phyloP scores from a whole-genome alignment of 2,797 vertebrate genomes.

The Danio choprae region DNA sequence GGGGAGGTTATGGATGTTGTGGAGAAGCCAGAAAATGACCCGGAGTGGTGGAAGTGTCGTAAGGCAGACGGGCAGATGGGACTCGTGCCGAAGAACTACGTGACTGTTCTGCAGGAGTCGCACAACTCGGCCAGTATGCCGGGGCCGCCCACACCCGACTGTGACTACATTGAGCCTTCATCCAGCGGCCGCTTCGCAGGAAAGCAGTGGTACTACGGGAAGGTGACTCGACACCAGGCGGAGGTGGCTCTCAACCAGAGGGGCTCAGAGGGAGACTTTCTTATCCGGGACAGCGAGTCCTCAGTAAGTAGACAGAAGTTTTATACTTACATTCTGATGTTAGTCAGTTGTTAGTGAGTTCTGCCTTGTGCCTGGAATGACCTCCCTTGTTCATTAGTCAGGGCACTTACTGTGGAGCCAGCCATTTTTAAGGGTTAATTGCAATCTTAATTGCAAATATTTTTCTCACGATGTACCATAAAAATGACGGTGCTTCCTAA shows the following conservation, averaged over 20 bases:
- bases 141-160: conserved; percentile 88
- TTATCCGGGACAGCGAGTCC: conserved; percentile 92
- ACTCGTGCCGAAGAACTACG: conserved; percentile 93
- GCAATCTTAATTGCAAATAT: too few relatives aligned
- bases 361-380: neutral
- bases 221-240: conserved; percentile 91
- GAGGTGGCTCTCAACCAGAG: conserved; percentile 92
- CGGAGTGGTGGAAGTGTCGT: conserved; percentile 94
- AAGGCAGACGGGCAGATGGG: conserved; percentile 89
- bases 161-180: conserved; percentile 90
- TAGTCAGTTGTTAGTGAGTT: neutral
- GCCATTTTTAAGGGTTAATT: too few relatives aligned
- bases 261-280: conserved; percentile 89
- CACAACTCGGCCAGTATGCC: conserved; percentile 77
- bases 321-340: neutral
- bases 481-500: too few relatives aligned
- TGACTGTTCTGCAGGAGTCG: conserved; percentile 86
- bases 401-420: too few relatives aligned
- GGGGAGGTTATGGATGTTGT: conserved; percentile 92
- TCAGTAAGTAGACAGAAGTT: conserved; percentile 81
- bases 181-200: conserved; percentile 87
- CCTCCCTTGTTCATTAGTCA: too few relatives aligned
- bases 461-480: too few relatives aligned
- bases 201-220: conserved; percentile 92
- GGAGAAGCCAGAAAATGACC: conserved; percentile 93